These are phyloP conservation scores for Drosophila lini DNA, from an alignment of 1,140 invertebrate genomes.

Conservation along the genomic window DNA sequence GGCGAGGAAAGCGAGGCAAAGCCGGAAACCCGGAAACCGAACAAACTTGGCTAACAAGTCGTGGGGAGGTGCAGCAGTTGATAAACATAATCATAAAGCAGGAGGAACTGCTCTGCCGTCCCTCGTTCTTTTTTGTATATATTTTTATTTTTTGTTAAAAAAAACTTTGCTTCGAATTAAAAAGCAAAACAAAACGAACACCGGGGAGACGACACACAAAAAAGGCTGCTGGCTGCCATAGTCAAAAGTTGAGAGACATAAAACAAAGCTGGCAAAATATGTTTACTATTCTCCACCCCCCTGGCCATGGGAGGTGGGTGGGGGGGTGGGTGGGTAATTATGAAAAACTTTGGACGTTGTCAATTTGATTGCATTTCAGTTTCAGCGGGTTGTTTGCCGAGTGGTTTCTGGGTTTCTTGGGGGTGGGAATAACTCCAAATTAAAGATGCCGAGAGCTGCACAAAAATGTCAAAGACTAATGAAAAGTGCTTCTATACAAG, in stretches of 20 bases:
- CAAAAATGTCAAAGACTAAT: constrained; percentile 10
- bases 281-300: constrained; percentile 61
- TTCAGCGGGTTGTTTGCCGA: constrained; percentile 35
- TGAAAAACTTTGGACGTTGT: constrained; percentile 53
- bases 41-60: constrained; percentile 10
- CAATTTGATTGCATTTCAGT: constrained; percentile 73
- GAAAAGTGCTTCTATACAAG: constrained; percentile 19
- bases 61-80: constrained; percentile 19
- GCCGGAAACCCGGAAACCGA: constrained; percentile 7
- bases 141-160: neutral
- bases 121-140: neutral
- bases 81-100: constrained; percentile 73
- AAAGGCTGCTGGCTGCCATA: constrained; percentile 24
- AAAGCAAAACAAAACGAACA: constrained; percentile 47
- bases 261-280: constrained; percentile 71
- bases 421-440: neutral
- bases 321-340: constrained; percentile 1
- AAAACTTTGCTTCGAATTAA: constrained; percentile 72
- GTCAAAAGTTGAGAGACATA: constrained; percentile 66
- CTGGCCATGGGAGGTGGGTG: no score
- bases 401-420: constrained; percentile 6
- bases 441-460: constrained; percentile 24
- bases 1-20: neutral
- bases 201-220: constrained; percentile 28
- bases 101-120: constrained; percentile 47